Conservation (phyloP, 2,888 invertebrate genomes). For the Ochropacha duplaris region DNA sequence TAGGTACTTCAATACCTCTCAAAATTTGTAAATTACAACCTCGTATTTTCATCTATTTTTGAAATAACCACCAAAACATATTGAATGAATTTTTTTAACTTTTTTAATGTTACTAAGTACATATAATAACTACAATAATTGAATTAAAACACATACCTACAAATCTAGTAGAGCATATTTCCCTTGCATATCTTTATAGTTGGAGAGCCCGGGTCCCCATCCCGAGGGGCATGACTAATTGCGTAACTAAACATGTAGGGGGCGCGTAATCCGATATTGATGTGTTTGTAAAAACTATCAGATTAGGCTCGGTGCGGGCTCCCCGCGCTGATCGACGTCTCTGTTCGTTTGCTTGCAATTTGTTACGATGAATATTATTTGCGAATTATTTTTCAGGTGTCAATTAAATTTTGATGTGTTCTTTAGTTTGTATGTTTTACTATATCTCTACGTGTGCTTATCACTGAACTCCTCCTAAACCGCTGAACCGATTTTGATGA, state of each 20-base stretch:
- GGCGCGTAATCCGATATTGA: slow-evolving; percentile 78
- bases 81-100: too few species aligned
- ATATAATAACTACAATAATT: background rate
- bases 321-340: slow-evolving; percentile 6
- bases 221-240: slow-evolving; percentile 72
- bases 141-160: slow-evolving; percentile 12
- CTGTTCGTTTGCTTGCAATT: slow-evolving; percentile 31
- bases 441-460: too few species aligned
- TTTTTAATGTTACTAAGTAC: too few species aligned
- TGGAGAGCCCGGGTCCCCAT: slow-evolving; percentile 16
- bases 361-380: slow-evolving; percentile 19
- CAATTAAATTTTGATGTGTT: too few species aligned
- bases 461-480: too few species aligned
- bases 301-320: slow-evolving; percentile 53
- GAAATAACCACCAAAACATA: too few species aligned
- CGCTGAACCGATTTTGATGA: too few species aligned
- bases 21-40: too few species aligned
- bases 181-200: slow-evolving; percentile 14
- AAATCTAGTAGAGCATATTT: slow-evolving; percentile 33
- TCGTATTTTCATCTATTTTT: too few species aligned
- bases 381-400: slow-evolving; percentile 4
- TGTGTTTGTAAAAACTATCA: slow-evolving; percentile 82
- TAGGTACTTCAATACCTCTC: too few species aligned
- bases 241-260: slow-evolving; percentile 77
- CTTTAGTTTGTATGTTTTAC: background rate